Base-by-base conservation (phyloP, 2,888 invertebrate species). In the Acrobeloides nanus region DNA sequence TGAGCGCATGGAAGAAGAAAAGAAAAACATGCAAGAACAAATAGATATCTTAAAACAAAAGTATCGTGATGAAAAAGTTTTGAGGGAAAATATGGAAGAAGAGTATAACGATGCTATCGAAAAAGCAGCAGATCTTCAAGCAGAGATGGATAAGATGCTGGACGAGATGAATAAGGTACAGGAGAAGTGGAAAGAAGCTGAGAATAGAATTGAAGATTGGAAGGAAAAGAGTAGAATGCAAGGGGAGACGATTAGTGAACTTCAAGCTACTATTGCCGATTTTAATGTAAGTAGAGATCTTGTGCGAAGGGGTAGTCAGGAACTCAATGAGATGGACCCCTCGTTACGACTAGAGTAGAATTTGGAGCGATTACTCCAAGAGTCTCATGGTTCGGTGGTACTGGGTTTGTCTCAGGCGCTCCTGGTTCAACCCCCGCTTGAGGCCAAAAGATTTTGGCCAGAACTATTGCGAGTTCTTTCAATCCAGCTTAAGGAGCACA, bases 181-280 rank as follows among this genome's bases (percentile, higher is more conserved):
- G 39, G 57, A 52, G 32, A 55, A 55, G 21, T 47, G 53, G 12
- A 57, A 60, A 27, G 55, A 41, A 39, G 32, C 29, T 20, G 52
- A 54, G 24, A 44, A 57, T 31, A 39, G 57, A 35, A 31, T 62
- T 18, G 45, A 21, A 21, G 43, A 46, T 35, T 21, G 43, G 38
- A 41, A 45, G 15, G 55, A 61, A 24, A 29, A 51, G 29, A 33
- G 39, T 32, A 48, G 47, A 21, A 38, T 62, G 23, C 62, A 67
- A 42, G 55, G 55, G 37, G 61, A 60, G 32, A 53, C 56, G 10
- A 59, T 66, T 32, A 51, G 48, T n/a, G 65, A 64, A 24, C 49
- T 66, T 31, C 65, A 69, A 46, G 56, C 59, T 32, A 45, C 62
- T 27, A 55, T 68, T 7, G 43, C 54, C 1, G 67, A 68, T 23